Evolutionary conservation across 2,888 invertebrate species (phyloP).

Genomic region (Bombyx huttoni): DNA sequence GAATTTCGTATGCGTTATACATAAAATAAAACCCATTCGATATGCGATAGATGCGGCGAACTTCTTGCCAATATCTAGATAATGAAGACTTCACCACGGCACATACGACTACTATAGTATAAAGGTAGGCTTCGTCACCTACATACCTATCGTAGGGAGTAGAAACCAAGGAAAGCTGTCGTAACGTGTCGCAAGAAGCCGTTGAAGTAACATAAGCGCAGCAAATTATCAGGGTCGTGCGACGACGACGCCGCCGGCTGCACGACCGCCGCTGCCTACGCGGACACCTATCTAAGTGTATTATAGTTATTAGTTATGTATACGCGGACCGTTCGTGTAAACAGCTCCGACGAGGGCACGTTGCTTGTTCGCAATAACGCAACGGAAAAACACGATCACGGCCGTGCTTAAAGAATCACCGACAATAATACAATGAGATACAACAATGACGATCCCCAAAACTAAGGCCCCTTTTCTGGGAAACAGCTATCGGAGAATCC

Average conservation of each 20-base stretch:
- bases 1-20: not conserved
- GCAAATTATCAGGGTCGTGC: slow-evolving; percentile 68
- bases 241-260: slow-evolving; percentile 47
- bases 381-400: slow-evolving; percentile 49
- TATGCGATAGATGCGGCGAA: not conserved
- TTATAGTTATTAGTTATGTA: slow-evolving; percentile 17
- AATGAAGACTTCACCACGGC: not conserved
- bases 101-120: not conserved
- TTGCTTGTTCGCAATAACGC: slow-evolving; percentile 28
- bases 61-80: not conserved
- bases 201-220: slow-evolving; percentile 69
- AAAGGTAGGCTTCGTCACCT: not conserved
- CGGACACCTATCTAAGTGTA: slow-evolving; percentile 36
- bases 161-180: slow-evolving; percentile 52
- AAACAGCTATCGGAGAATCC: slow-evolving; percentile 19
- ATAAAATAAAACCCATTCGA: not conserved
- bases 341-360: slow-evolving; percentile 33
- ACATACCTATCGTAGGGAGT: slow-evolving; percentile 32
- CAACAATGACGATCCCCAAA: slow-evolving; percentile 26
- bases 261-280: slow-evolving; percentile 52
- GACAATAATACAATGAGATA: slow-evolving; percentile 20
- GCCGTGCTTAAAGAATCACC: slow-evolving; percentile 39
- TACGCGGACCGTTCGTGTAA: slow-evolving; percentile 30
- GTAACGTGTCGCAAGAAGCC: slow-evolving; percentile 64
- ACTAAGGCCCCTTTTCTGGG: slow-evolving; percentile 33